Evolutionary conservation across 2,888 invertebrate species (phyloP), one percentile per base, ranked within the genome.

Genomic region (Zeuzera pyrina): DNA sequence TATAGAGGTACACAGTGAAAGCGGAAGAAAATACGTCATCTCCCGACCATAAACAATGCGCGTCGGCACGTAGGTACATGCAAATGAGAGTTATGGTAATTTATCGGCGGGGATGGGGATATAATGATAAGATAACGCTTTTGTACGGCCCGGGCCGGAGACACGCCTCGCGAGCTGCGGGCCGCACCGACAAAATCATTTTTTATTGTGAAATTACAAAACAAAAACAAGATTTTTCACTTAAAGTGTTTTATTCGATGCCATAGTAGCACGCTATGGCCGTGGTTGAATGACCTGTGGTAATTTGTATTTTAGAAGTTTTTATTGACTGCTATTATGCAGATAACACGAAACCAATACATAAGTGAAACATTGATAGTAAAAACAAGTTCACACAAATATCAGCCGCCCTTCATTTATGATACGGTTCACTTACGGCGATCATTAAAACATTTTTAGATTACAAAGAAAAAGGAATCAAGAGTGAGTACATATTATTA

Each of bases 21-120:
- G 57, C 78, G 79, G 79, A 79, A 81, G 81, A 76, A 77, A 74
- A 76, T 78, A 68, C 67, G 76, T 81, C 81, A 79, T 76, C 67
- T 71, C 65, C 58, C 61, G 64, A 53, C 61, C 72, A 62, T 76
- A 77, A 78, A 77, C 76, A 78, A 76, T 62, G 67, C 63, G 49
- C 55, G 60, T 51, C 54, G 58, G 59, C 57, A 57, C 55, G 66
- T 64, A 61, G 62, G 66, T 70, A 71, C 70, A 81, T 77, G 74
- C 66, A 73, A 78, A 81, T 81, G 70, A 70, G 70, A 66, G 72
- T 68, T 73, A 76, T 74, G 77, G 67, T 76, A 81, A 81, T 79
- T 71, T 61, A 77, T 73, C 54, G 66, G 61, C 54, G 60, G 61
- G 74, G 62, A 61, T 62, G 64, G 69, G 64, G 63, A 61, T 68